Percentiles rank a stretch among this genome's conserved stretches.
Evolutionary conservation across 2,113 vertebrate genomes (phyloP).

Genomic region (Coryphaenoides rupestris): DNA sequence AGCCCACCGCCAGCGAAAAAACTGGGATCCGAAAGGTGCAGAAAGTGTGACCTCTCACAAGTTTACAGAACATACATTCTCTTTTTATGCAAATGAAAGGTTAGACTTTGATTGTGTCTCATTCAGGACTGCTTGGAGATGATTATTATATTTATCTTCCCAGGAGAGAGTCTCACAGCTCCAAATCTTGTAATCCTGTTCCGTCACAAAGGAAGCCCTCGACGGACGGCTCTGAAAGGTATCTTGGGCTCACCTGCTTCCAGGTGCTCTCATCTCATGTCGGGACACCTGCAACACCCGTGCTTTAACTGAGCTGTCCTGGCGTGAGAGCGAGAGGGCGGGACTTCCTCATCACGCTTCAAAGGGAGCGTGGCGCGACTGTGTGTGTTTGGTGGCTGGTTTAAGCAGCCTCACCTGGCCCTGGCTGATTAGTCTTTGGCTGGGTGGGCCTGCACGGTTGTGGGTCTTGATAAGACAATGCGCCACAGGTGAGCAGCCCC

Average conservation of each 20-base stretch:
- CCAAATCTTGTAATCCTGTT: conserved; percentile 51
- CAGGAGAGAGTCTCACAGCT: conserved; percentile 73
- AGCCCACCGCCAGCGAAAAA: conserved; percentile 77
- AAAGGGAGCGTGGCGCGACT: too few relatives aligned
- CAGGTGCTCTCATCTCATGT: too few relatives aligned
- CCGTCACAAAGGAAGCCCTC: conserved; percentile 67
- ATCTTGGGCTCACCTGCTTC: background rate
- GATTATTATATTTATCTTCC: conserved; percentile 4
- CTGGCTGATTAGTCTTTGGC: too few relatives aligned
- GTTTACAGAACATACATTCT: background rate
- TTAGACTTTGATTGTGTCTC: background rate
- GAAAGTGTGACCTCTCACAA: background rate
- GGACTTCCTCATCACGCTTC: too few relatives aligned
- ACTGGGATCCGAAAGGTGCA: conserved; percentile 77
- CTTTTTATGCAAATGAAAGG: background rate
- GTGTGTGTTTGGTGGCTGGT: too few relatives aligned
- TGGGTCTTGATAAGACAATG: too few relatives aligned
- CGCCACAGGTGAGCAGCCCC: too few relatives aligned
- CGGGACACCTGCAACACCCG: too few relatives aligned
- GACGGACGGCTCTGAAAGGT: conserved; percentile 75
- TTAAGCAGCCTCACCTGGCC: too few relatives aligned
- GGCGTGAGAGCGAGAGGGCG: too few relatives aligned
- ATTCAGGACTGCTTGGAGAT: background rate
- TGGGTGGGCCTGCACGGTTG: too few relatives aligned
- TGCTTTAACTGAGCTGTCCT: too few relatives aligned